Conservation (phyloP, 2,113 vertebrate species). For the Lanius ludovicianus region DNA sequence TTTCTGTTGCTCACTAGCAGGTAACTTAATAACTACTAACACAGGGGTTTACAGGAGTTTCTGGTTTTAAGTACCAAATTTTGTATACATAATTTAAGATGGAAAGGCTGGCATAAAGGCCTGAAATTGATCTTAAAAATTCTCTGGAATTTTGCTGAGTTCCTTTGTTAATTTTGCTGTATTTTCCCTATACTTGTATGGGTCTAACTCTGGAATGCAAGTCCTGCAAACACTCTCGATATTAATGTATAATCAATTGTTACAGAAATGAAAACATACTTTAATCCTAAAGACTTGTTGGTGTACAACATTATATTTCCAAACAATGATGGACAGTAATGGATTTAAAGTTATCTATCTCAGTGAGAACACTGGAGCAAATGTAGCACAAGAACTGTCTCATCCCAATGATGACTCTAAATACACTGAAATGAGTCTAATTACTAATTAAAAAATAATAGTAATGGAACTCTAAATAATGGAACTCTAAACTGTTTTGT, state of each 20-base stretch:
- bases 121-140: background rate
- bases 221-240: background rate
- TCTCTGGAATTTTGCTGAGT: background rate
- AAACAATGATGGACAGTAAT: background rate
- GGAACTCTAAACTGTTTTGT: fast-evolving
- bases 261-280: background rate
- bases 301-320: background rate
- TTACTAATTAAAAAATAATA: background rate
- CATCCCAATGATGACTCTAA: background rate
- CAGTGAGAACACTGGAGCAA: background rate
- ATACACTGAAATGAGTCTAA: background rate
- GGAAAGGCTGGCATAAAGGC: background rate
- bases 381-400: background rate
- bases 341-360: background rate
- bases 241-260: background rate
- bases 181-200: background rate
- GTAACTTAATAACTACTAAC: background rate
- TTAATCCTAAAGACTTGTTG: background rate
- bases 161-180: background rate
- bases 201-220: background rate
- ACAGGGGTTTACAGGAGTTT: background rate
- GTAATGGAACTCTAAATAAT: background rate
- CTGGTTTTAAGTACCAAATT: background rate
- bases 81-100: background rate
- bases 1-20: background rate